Percentiles rank a stretch among this genome's conserved stretches.
Evolutionary conservation across 2,113 vertebrate genomes (phyloP).

Genomic region (Podiceps cristatus): DNA sequence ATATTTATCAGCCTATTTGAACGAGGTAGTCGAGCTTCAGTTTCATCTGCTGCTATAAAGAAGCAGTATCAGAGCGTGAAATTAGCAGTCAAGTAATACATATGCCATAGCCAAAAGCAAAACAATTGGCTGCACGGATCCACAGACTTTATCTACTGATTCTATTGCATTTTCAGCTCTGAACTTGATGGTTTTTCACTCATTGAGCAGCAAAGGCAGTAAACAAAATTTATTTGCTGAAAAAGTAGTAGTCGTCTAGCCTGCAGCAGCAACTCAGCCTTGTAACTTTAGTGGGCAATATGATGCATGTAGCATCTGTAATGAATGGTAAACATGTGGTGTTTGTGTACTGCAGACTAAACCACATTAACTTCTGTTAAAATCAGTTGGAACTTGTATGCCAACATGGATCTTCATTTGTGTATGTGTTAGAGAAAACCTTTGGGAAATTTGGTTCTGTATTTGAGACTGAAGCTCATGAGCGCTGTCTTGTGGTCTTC

Average conservation of each 20-base stretch:
- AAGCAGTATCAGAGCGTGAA: slow-evolving; percentile 50
- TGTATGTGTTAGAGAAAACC: not conserved
- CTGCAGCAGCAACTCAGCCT: not conserved
- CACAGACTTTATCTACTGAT: slow-evolving; percentile 28
- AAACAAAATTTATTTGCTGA: slow-evolving; percentile 37
- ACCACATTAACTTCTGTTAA: not conserved
- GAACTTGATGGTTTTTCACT: slow-evolving; percentile 12
- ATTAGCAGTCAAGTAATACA: slow-evolving; percentile 61
- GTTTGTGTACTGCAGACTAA: not conserved
- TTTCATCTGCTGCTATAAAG: slow-evolving; percentile 44
- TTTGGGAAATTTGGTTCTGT: not conserved
- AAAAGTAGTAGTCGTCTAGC: not conserved
- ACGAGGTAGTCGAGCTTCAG: not conserved
- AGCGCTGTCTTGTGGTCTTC: not conserved
- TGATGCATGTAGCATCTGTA: not conserved
- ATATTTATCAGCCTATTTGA: slow-evolving; percentile 37
- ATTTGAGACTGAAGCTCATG: not conserved
- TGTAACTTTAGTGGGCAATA: not conserved
- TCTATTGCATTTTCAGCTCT: not conserved
- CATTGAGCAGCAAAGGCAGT: not conserved
- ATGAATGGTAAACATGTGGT: not conserved
- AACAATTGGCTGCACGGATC: slow-evolving; percentile 36
- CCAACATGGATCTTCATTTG: not conserved
- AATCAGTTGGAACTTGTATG: not conserved
- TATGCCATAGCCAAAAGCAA: slow-evolving; percentile 53